phyloP scores from a whole-genome alignment of 1,140 invertebrate genomes.

The Phocides pigmalion region DNA sequence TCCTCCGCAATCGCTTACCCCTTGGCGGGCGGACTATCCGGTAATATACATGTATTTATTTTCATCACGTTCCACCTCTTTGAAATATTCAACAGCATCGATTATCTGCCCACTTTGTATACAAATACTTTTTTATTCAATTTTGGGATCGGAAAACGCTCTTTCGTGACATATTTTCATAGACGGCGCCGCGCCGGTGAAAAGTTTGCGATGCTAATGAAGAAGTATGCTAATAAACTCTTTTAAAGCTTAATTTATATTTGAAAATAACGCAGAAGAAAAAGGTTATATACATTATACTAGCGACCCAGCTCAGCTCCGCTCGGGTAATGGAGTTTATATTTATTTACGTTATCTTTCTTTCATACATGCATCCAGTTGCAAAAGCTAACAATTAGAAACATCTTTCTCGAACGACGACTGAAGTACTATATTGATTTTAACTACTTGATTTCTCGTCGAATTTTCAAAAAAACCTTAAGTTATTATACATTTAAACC shows the following conservation, averaged over 20 bases:
- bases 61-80: slow-evolving; percentile 61
- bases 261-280: too few species aligned
- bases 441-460: too few species aligned
- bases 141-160: slow-evolving; percentile 50
- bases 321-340: too few species aligned
- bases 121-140: slow-evolving; percentile 73
- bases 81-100: slow-evolving; percentile 76
- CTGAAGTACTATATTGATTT: too few species aligned
- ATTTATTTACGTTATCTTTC: too few species aligned
- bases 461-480: too few species aligned
- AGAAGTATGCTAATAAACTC: slow-evolving; percentile 13
- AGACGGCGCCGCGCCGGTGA: slow-evolving; percentile 4
- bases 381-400: too few species aligned
- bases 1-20: neutral
- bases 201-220: slow-evolving; percentile 17
- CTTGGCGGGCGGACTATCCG: neutral
- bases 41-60: slow-evolving; percentile 50
- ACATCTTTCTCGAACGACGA: too few species aligned
- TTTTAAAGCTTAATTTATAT: neutral
- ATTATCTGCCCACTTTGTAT: slow-evolving; percentile 74
- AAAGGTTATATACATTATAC: too few species aligned
- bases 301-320: too few species aligned
- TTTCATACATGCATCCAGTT: too few species aligned
- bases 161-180: slow-evolving; percentile 41
- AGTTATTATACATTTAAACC: too few species aligned